These are phyloP conservation scores for Rhea pennata DNA, from an alignment of 2,113 vertebrate species.

Conservation along the genomic window DNA sequence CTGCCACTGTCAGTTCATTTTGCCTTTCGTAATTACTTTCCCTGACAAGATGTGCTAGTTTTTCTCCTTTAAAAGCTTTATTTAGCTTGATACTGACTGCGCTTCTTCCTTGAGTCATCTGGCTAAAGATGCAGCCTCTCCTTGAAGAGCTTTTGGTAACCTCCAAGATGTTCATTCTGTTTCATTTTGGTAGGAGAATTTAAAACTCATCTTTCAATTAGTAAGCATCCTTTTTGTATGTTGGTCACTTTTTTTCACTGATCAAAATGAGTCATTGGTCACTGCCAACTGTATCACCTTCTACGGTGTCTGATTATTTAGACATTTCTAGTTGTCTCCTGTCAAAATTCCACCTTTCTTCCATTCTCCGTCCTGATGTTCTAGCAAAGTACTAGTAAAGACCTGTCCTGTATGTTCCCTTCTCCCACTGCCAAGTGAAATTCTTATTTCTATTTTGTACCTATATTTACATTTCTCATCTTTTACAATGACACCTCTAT, in stretches of 20 bases:
- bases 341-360: not conserved
- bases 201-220: not conserved
- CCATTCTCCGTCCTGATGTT: not conserved
- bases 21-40: not conserved
- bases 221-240: not conserved
- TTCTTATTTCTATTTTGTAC: not conserved
- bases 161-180: not conserved
- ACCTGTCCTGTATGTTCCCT: not conserved
- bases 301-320: not conserved
- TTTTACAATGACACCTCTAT: not conserved
- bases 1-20: not conserved
- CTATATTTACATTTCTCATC: not conserved
- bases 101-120: not conserved
- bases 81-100: not conserved
- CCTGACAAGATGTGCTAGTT: not conserved
- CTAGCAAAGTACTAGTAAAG: fast-evolving
- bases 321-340: not conserved
- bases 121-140: not conserved
- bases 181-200: not conserved
- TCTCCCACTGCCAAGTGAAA: not conserved
- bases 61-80: not conserved
- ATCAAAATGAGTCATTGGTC: not conserved
- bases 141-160: not conserved
- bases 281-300: not conserved
- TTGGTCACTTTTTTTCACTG: not conserved